phyloP scores from a whole-genome alignment of 2,797 vertebrate species.

The Oreonectes daqikongensis region DNA sequence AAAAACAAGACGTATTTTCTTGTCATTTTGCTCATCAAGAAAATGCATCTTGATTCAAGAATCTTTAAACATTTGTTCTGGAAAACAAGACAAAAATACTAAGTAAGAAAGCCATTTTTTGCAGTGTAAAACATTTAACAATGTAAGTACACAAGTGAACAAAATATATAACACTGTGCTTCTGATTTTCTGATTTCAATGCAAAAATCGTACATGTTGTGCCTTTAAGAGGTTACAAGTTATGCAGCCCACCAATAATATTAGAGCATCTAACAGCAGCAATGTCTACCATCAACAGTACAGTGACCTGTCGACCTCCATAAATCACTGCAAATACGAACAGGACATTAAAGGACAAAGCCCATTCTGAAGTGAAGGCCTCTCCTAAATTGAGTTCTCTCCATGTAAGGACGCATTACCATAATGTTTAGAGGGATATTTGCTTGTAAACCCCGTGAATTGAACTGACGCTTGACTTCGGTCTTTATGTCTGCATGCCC shows the following conservation, averaged over 20 bases:
- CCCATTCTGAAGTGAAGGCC: slow-evolving; percentile 3
- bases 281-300: background rate
- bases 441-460: background rate
- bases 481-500: slow-evolving; percentile 18
- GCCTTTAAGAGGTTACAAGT: too few species aligned
- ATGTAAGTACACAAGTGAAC: too few species aligned
- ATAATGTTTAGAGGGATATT: background rate
- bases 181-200: too few species aligned
- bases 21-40: too few species aligned
- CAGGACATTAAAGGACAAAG: slow-evolving; percentile 2
- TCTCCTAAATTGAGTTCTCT: slow-evolving; percentile 20
- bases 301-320: background rate
- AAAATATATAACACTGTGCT: too few species aligned
- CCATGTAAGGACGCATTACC: background rate
- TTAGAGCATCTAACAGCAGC: background rate
- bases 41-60: too few species aligned
- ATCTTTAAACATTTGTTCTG: too few species aligned
- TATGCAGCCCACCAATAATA: background rate
- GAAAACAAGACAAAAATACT: too few species aligned
- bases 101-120: too few species aligned
- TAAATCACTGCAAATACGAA: background rate
- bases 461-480: background rate
- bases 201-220: too few species aligned
- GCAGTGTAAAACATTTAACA: too few species aligned
- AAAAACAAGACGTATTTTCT: too few species aligned